Percentiles rank a stretch among this genome's conserved stretches.
Evolutionary conservation across 2,888 invertebrate species (phyloP).

Genomic region (Lymantria monacha): DNA sequence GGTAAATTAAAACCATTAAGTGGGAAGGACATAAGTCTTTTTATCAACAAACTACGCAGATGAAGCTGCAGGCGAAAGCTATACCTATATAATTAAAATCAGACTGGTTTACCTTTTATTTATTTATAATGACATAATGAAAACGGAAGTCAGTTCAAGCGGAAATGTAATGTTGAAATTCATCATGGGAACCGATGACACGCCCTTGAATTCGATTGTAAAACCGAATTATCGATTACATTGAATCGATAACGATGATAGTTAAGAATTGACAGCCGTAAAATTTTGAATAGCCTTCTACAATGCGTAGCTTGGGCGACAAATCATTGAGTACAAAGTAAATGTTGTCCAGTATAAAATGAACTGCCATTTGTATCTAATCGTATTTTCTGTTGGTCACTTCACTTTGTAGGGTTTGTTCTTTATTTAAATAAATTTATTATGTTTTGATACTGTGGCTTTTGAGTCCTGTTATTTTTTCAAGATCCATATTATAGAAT

Average conservation of each 20-base stretch:
- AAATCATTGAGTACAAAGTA: conserved; percentile 15
- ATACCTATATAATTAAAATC: background rate
- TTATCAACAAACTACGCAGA: too few relatives aligned
- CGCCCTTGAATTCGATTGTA: conserved; percentile 42
- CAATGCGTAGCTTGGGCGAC: conserved; percentile 20
- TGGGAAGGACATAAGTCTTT: too few relatives aligned
- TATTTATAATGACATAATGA: conserved; percentile 16
- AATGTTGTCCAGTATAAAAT: conserved; percentile 4
- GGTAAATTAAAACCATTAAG: too few relatives aligned
- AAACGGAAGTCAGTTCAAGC: conserved; percentile 36
- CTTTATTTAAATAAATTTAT: background rate
- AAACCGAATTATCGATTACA: conserved; percentile 33
- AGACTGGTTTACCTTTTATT: background rate
- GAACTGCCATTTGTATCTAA: conserved; percentile 8
- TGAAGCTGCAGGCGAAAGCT: too few relatives aligned
- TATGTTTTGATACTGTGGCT: background rate
- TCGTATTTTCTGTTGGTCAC: background rate
- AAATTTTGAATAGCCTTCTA: conserved; percentile 23
- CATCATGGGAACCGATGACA: conserved; percentile 43
- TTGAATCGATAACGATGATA: conserved; percentile 31
- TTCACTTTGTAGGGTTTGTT: background rate
- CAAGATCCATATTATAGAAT: too few relatives aligned
- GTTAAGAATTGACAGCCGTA: conserved; percentile 27
- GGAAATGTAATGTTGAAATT: conserved; percentile 35
- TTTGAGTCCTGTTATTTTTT: too few relatives aligned